Conservation (phyloP, 2,113 vertebrate species). For the Neomonachus schauinslandi region DNA sequence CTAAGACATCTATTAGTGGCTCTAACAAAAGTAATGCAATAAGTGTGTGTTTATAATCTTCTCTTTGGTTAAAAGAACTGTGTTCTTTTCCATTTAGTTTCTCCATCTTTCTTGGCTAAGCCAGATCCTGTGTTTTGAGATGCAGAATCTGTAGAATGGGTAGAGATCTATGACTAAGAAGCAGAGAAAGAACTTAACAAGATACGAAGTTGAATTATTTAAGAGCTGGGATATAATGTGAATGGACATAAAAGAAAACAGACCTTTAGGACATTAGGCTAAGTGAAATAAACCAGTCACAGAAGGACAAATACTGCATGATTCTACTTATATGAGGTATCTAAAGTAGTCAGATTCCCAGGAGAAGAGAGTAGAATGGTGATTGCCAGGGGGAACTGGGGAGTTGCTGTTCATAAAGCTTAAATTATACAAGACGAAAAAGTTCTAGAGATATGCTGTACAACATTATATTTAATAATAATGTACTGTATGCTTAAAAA, state of each 20-base stretch:
- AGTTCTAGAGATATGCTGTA: neutral
- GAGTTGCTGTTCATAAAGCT: neutral
- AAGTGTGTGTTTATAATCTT: neutral
- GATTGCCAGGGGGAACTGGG: neutral
- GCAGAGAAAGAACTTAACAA: neutral
- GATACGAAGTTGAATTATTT: neutral
- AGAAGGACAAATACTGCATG: neutral
- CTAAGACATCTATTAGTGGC: neutral
- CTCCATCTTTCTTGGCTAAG: neutral
- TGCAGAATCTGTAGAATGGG: neutral
- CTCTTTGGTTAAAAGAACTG: neutral
- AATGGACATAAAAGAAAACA: neutral
- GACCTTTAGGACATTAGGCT: neutral
- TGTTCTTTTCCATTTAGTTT: constrained; percentile 29
- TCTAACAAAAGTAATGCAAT: neutral
- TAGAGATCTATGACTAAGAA: neutral
- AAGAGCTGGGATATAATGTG: neutral
- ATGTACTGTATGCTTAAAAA: neutral
- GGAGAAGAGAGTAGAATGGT: neutral
- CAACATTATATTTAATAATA: neutral
- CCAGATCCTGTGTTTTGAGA: neutral
- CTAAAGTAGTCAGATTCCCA: neutral
- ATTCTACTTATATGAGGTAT: neutral
- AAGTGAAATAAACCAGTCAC: neutral
- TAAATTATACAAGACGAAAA: neutral